A percentile compares a stretch with the other conserved stretches of the same genome.
Conservation (phyloP, 2,888 invertebrate species). For the Carabus problematicus region DNA sequence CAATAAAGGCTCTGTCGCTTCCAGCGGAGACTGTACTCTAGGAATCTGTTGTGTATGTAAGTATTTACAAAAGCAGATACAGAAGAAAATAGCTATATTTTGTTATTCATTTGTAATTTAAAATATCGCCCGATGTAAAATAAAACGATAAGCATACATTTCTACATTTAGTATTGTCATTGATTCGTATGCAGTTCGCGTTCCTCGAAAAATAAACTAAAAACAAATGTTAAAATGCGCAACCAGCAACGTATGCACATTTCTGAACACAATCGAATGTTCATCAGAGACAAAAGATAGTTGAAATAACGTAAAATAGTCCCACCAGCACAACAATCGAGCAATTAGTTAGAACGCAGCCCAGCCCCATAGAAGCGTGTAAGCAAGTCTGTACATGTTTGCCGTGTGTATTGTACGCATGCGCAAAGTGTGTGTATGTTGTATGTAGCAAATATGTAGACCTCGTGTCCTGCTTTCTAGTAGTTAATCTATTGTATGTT, state of each 20-base stretch:
- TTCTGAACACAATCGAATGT: slow-evolving; percentile 33
- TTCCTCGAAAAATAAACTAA: slow-evolving; percentile 13
- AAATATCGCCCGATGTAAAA: neutral
- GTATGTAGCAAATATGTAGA: neutral
- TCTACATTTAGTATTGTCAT: neutral
- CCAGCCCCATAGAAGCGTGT: neutral
- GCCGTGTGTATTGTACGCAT: neutral
- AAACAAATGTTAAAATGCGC: slow-evolving; percentile 20
- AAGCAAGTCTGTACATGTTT: no score
- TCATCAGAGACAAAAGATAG: slow-evolving; percentile 14
- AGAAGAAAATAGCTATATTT: neutral
- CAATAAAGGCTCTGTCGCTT: slow-evolving; percentile 57
- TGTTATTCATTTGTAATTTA: slow-evolving; percentile 3
- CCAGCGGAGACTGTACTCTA: slow-evolving; percentile 16
- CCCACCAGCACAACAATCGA: slow-evolving; percentile 10
- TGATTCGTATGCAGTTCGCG: neutral
- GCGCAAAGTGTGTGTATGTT: neutral
- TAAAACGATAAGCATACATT: slow-evolving; percentile 13
- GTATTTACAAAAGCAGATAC: neutral
- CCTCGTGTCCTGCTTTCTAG: neutral
- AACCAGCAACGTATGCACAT: slow-evolving; percentile 19
- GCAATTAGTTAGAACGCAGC: slow-evolving; percentile 11
- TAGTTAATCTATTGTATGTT: slow-evolving; percentile 21
- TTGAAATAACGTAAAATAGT: slow-evolving; percentile 8
- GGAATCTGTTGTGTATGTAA: slow-evolving; percentile 34